These are phyloP conservation scores for Peromyscus californicus DNA, from an alignment of 2,113 vertebrate species.

Conservation along the genomic window DNA sequence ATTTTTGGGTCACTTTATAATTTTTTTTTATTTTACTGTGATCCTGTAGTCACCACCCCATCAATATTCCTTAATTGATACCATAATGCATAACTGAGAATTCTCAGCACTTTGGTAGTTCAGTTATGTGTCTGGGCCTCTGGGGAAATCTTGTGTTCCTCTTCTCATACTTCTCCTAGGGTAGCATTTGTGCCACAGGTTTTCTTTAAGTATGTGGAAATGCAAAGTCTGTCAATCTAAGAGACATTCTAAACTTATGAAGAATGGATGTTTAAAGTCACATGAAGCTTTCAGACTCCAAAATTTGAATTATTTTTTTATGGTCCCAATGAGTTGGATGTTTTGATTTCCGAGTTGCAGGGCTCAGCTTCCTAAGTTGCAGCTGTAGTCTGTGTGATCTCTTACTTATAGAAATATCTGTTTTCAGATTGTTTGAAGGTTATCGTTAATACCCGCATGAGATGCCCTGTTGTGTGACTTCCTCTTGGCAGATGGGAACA, in stretches of 20 bases:
- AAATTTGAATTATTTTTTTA: not conserved
- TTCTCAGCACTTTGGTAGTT: not conserved
- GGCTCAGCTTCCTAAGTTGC: not conserved
- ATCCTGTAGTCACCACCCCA: not conserved
- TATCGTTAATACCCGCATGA: not conserved
- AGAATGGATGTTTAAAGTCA: not conserved
- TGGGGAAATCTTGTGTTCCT: not conserved
- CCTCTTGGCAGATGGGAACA: not conserved
- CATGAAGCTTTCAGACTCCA: constrained; percentile 3
- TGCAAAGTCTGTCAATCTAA: not conserved
- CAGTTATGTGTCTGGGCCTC: not conserved
- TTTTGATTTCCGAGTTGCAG: not conserved
- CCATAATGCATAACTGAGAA: not conserved
- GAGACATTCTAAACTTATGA: not conserved
- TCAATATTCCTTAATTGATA: not conserved
- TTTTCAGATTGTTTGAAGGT: not conserved
- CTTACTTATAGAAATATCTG: not conserved
- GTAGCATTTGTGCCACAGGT: not conserved
- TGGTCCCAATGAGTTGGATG: not conserved
- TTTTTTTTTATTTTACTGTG: constrained; percentile 44
- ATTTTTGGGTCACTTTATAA: not conserved
- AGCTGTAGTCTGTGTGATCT: not conserved
- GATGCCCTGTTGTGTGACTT: not conserved
- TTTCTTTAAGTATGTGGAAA: not conserved
- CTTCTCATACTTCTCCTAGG: not conserved